Conservation (phyloP, 2,113 vertebrate species). For the Phocoena phocoena region DNA sequence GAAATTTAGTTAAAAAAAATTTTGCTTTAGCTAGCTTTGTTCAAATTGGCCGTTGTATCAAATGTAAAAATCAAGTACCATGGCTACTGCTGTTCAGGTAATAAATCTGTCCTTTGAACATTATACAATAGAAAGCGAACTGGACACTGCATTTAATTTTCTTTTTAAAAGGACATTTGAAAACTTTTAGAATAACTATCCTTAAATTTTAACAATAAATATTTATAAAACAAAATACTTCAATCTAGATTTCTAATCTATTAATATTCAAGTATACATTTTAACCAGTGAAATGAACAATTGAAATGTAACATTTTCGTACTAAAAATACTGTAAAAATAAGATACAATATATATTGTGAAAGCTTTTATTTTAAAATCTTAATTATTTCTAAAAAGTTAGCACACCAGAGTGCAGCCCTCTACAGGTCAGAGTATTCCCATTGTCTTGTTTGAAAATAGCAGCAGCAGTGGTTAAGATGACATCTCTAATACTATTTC, state of each 20-base stretch:
- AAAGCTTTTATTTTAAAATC: background rate
- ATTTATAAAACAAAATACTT: slow-evolving; percentile 7
- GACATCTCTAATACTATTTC: background rate
- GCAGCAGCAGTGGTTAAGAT: background rate
- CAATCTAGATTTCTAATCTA: slow-evolving; percentile 21
- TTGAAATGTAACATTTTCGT: background rate
- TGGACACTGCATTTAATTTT: background rate
- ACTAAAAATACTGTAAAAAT: background rate
- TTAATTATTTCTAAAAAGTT: background rate
- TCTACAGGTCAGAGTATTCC: background rate
- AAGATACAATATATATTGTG: background rate
- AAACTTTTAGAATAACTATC: background rate
- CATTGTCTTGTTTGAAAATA: background rate
- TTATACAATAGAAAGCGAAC: background rate
- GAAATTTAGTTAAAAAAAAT: background rate
- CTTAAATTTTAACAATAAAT: background rate
- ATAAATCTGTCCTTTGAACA: background rate
- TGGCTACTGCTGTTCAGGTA: background rate
- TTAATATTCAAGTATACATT: background rate
- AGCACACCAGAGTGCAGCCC: background rate
- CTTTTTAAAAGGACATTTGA: background rate
- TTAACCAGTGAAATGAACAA: background rate
- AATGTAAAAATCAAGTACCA: background rate
- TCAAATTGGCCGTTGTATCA: background rate
- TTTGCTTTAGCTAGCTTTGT: background rate